These are phyloP conservation scores for Epizoanthus fatuus DNA, from an alignment of 92 coral and sea anemone genomes.

Conservation along the genomic window DNA sequence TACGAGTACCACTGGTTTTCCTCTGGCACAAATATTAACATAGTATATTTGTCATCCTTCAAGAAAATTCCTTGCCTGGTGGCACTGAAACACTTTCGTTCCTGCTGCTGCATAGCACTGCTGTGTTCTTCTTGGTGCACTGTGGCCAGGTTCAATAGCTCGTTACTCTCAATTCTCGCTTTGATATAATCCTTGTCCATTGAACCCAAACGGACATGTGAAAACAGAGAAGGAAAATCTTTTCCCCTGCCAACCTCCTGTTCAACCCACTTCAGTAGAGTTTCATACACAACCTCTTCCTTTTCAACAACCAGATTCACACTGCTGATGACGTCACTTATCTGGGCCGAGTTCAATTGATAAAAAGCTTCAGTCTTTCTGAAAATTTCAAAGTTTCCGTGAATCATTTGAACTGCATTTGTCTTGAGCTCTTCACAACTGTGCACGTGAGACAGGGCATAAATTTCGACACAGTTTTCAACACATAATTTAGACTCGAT, in stretches of 20 bases:
- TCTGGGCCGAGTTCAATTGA: background rate
- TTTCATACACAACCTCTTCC: slow-evolving; percentile 15
- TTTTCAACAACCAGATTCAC: background rate
- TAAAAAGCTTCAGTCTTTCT: slow-evolving; percentile 1
- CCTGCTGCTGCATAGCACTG: background rate
- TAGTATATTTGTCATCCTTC: background rate
- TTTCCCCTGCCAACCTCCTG: background rate
- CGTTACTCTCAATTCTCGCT: background rate
- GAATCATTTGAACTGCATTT: background rate
- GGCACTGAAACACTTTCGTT: background rate
- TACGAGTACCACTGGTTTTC: slow-evolving; percentile 18
- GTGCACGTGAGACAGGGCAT: background rate
- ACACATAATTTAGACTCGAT: background rate
- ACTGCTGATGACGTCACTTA: background rate
- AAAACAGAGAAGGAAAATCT: background rate
- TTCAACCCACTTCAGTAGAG: slow-evolving; percentile 1
- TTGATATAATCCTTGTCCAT: background rate
- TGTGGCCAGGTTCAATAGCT: background rate
- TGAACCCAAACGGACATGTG: background rate
- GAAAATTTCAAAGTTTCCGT: background rate
- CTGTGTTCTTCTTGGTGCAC: background rate
- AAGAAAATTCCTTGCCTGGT: background rate
- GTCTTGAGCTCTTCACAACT: slow-evolving; percentile 24
- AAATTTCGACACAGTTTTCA: slow-evolving; percentile 5
- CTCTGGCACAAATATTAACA: background rate